Percentiles rank a stretch among this genome's conserved stretches.
phyloP scores from a whole-genome alignment of 2,888 invertebrate genomes.

The Alcis repandata region DNA sequence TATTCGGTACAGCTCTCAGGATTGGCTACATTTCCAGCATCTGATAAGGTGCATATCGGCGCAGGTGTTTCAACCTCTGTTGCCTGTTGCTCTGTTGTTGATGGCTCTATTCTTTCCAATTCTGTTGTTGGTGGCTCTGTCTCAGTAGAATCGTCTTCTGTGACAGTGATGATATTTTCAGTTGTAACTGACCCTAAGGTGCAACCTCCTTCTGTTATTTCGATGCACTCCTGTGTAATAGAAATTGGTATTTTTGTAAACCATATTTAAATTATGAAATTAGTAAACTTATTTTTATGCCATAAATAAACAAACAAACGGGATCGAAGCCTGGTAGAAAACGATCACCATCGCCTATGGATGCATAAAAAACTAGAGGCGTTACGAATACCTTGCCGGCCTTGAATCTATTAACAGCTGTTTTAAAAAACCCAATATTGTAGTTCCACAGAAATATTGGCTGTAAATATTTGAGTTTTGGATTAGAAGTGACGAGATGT shows the following conservation, averaged over 20 bases:
- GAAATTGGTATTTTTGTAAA: not conserved
- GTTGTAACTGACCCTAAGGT: not conserved
- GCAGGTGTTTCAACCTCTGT: not conserved
- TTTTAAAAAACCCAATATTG: too few species aligned
- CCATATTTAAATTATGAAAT: too few species aligned
- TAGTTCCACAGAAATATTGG: too few species aligned
- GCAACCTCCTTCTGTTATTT: conserved; percentile 15
- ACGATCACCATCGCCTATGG: too few species aligned
- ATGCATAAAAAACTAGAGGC: too few species aligned
- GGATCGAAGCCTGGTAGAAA: too few species aligned
- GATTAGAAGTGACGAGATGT: too few species aligned
- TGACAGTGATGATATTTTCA: not conserved
- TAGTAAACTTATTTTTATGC: too few species aligned
- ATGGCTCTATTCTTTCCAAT: not conserved
- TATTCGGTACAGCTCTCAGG: conserved; percentile 55
- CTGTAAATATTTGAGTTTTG: too few species aligned
- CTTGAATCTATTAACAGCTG: too few species aligned
- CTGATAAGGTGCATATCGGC: conserved; percentile 50
- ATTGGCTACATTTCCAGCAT: conserved; percentile 54
- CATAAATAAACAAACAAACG: too few species aligned
- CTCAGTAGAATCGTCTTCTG: not conserved
- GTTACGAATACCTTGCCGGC: too few species aligned
- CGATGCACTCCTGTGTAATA: conserved; percentile 6
- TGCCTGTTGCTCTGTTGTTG: not conserved
- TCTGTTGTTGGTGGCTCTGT: conserved; percentile 4